These are phyloP conservation scores for Antheraea assamensis DNA, from an alignment of 2,888 invertebrate genomes.

Conservation along the genomic window DNA sequence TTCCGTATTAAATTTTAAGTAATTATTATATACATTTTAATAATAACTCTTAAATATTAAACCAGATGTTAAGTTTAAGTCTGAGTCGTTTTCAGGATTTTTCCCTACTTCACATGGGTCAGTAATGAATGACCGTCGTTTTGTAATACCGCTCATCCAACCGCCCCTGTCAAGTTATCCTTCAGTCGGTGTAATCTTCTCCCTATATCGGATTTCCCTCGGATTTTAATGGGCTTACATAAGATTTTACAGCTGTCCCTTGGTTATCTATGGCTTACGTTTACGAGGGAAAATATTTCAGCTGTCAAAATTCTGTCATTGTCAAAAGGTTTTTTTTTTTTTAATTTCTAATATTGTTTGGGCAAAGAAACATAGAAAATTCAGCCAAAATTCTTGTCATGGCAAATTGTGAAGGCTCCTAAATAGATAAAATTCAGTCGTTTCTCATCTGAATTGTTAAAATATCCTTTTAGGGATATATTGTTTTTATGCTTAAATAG, in stretches of 20 bases:
- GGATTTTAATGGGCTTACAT: slow-evolving; percentile 22
- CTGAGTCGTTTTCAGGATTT: slow-evolving; percentile 15
- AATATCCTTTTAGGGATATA: no score
- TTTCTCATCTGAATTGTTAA: no score
- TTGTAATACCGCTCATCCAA: slow-evolving; percentile 22
- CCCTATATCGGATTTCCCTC: slow-evolving; percentile 24
- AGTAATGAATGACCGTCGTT: slow-evolving; percentile 22
- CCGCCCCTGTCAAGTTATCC: slow-evolving; percentile 21
- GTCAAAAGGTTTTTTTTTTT: slow-evolving; percentile 6
- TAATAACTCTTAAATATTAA: slow-evolving; percentile 11
- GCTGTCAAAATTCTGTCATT: slow-evolving; percentile 16
- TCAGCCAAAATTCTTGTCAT: not conserved
- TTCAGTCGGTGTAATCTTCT: slow-evolving; percentile 22
- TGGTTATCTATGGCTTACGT: slow-evolving; percentile 18
- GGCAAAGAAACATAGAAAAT: not conserved
- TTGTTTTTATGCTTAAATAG: no score
- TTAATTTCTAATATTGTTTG: no score
- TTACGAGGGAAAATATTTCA: slow-evolving; percentile 16
- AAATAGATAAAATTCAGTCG: no score
- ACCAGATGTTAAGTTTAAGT: slow-evolving; percentile 11
- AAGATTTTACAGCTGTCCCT: slow-evolving; percentile 22
- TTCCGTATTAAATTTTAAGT: no score
- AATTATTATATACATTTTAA: slow-evolving; percentile 18
- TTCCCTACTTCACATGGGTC: slow-evolving; percentile 18
- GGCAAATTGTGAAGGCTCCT: not conserved